Evolutionary conservation across 92 coral and sea anemone species (phyloP), one percentile per base, ranked within the genome.

Genomic region (Scolanthus callimorphus): DNA sequence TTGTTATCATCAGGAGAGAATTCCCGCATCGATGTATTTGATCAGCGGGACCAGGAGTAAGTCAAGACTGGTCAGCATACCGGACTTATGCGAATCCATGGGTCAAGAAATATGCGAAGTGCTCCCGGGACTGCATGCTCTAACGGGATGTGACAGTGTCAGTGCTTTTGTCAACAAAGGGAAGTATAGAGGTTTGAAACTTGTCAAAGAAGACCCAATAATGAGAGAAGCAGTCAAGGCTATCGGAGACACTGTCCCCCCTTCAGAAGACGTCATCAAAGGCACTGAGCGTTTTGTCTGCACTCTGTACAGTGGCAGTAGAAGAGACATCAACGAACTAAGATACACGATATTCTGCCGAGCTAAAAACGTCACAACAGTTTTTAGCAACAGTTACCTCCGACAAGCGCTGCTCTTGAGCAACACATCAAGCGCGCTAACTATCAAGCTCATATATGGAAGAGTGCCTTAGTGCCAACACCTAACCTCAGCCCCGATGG

Each of bases 321-420:
- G 28, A 24, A 70, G 51, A 15, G 37, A 23, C 30, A 70, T 59
- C 12, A 44, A 80, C 38, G 71, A 80, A 26, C 54, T 65, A 4
- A 37, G 77, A 20, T 73, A 46, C 71, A 65, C 26, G 37, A 52
- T 60, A 27, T 73, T 80, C 38, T 80, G 76, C 64, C 60, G 73
- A 37, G 57, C 70, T 34, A 78, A 53, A 39, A 69, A 62, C 55
- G 55, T 69, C 15, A 72, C 69, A 47, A 47, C 78, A 21, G n/a
- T n/a, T n/a, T n/a, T n/a, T n/a, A n/a, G 27, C 81, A 66, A 11
- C 81, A 72, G 68, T 82, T 81, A 20, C 62, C 88, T 17, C 77
- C 82, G 26, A 65, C 81, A 59, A 50, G 53, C 29, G 67, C 70
- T 24, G 61, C 72, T 39, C 27, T 81, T 47, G 39, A 51, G 37